Evolutionary conservation across 2,797 vertebrate genomes (phyloP).

Genomic region (Denticeps clupeoides): DNA sequence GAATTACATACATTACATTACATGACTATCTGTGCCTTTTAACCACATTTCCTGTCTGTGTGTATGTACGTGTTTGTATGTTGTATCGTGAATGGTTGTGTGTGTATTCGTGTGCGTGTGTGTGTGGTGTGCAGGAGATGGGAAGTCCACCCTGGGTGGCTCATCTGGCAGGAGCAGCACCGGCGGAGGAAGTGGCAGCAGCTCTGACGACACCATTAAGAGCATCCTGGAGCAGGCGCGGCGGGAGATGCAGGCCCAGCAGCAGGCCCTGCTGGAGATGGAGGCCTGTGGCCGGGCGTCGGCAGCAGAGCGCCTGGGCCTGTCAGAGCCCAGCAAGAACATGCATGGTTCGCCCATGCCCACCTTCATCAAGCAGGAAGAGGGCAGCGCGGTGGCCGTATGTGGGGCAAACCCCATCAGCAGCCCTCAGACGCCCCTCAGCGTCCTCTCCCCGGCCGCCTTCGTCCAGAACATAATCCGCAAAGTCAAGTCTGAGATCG

Average conservation of each 20-base stretch:
- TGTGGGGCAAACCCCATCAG: constrained; percentile 53
- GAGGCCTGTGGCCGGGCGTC: constrained; percentile 60
- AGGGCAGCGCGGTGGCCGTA: constrained; percentile 46
- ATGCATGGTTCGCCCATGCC: constrained; percentile 38
- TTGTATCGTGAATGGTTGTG: constrained; percentile 2
- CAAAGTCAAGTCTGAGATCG: constrained; percentile 94
- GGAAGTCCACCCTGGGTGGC: constrained; percentile 57
- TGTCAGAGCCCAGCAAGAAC: constrained; percentile 43
- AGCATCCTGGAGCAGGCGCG: constrained; percentile 86
- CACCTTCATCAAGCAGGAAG: constrained; percentile 82
- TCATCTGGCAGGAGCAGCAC: constrained; percentile 64
- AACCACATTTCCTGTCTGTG: constrained; percentile 9
- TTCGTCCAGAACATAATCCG: constrained; percentile 97
- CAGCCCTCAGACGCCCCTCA: constrained; percentile 68
- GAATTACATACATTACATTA: neutral
- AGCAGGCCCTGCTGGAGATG: constrained; percentile 86
- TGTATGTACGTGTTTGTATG: constrained; percentile 5
- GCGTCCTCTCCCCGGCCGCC: constrained; percentile 82
- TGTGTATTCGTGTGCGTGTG: constrained; percentile 3
- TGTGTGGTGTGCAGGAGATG: constrained; percentile 58
- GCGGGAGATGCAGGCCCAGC: constrained; percentile 87
- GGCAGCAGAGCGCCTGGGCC: constrained; percentile 46
- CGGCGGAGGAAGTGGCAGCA: constrained; percentile 46
- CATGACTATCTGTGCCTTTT: neutral
- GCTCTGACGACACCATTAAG: constrained; percentile 83